Percentiles rank a stretch among this genome's conserved stretches.
These are phyloP conservation scores for Troglohyphantes excavatus DNA, from an alignment of 2,888 invertebrate genomes.

Conservation along the genomic window DNA sequence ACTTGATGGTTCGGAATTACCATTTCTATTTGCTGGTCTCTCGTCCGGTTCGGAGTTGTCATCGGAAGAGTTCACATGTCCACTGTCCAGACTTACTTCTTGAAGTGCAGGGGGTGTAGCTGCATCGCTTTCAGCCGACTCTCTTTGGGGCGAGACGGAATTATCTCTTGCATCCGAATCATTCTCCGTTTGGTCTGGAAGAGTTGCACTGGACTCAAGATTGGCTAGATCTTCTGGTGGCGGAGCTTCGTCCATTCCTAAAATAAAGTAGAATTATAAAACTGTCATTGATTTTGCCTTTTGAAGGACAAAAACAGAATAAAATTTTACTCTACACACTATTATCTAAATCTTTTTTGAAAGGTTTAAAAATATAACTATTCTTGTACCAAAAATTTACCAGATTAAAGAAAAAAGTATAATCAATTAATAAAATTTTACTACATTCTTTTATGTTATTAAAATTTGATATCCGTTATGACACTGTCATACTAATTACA, in stretches of 20 bases:
- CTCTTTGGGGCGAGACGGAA: slow-evolving; percentile 54
- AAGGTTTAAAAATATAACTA: too few species aligned
- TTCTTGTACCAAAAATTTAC: too few species aligned
- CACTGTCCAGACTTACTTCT: slow-evolving; percentile 31
- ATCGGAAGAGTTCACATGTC: slow-evolving; percentile 35
- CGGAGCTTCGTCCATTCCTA: slow-evolving; percentile 56
- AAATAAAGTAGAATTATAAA: slow-evolving; percentile 4
- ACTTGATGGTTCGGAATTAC: slow-evolving; percentile 24
- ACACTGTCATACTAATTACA: too few species aligned
- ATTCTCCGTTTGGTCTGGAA: slow-evolving; percentile 41
- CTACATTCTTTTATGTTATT: too few species aligned
- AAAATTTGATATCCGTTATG: too few species aligned
- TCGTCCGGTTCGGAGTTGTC: slow-evolving; percentile 46
- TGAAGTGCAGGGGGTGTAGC: slow-evolving; percentile 22
- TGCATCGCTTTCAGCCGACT: slow-evolving; percentile 26
- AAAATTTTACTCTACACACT: too few species aligned
- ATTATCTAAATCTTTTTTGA: too few species aligned
- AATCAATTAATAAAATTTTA: too few species aligned
- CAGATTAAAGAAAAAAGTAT: too few species aligned
- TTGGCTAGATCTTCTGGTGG: slow-evolving; percentile 28
- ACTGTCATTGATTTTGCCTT: too few species aligned
- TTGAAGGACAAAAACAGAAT: too few species aligned
- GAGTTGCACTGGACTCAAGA: not conserved
- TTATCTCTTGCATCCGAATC: slow-evolving; percentile 18
- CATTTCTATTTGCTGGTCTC: slow-evolving; percentile 21